Base-by-base conservation (phyloP, 2,888 invertebrate genomes). In the Thymelicus acteon region DNA sequence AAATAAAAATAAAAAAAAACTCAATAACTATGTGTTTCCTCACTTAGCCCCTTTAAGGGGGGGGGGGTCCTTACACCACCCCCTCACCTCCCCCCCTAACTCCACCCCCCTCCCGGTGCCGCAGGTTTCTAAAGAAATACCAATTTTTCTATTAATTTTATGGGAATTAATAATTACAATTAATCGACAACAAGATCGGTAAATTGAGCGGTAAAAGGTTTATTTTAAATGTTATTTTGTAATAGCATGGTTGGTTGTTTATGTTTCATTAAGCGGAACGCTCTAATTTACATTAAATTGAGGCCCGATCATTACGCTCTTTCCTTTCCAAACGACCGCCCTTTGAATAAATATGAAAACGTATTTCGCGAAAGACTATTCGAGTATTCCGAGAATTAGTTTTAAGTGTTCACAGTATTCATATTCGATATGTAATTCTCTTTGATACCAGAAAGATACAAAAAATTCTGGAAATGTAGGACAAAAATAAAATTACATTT, bases 231-330 rank as follows among this genome's bases (percentile, higher is more conserved):
- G 31, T n/a, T 19, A 48, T 31, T 31, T 31, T 31, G 31, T 48
- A 12, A 37, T 60, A 49, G 60, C 44, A 52, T 15, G 44, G 6
- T 24, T 24, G 40, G 24, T 70, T 74, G 68, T 72, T 72, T 71
- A 62, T 72, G 65, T 72, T 73, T 72, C 71, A 73, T 71, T 73
- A 72, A 69, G 67, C 64, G 71, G 52, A 75, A 61, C 65, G 62
- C 39, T 54, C 72, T 64, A 72, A 71, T 71, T 72, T 72, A 72
- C 66, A 73, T 71, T 72, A 72, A 73, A 74, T 66, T 15, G 71
- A 68, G 54, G 54, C 52, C 13, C 52, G 61, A 31, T 10, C 49
- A 52, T 61, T 67, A 68, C 54, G n/a, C 31, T 31, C 31, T 52
- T 52, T 70, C 49, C 49, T n/a, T n/a, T 19, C 37, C 37, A 39